Evolutionary conservation across 2,888 invertebrate genomes (phyloP).

Genomic region (Ptilodon capucinus): DNA sequence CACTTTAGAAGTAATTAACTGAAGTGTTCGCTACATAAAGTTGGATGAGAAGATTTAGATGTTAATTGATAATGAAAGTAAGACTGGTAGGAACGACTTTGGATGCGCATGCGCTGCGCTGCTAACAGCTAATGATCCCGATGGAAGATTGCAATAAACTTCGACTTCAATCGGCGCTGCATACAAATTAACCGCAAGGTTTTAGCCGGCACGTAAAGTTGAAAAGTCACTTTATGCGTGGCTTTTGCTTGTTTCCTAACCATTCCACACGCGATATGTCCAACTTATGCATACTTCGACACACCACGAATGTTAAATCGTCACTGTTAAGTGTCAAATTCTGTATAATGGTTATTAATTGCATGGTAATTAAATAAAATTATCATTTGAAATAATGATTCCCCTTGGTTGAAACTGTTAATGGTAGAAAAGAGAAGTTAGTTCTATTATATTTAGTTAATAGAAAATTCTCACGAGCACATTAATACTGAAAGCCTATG

Average conservation of each 20-base stretch:
- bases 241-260: conserved; percentile 16
- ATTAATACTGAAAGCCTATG: conserved; percentile 16
- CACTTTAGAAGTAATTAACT: conserved; percentile 17
- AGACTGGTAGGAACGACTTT: conserved; percentile 31
- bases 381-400: too few relatives aligned
- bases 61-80: conserved; percentile 41
- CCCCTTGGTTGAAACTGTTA: too few relatives aligned
- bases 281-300: conserved; percentile 31
- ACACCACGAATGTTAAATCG: conserved; percentile 24
- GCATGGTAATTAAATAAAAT: too few relatives aligned
- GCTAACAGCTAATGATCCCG: conserved; percentile 52
- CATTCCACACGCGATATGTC: background rate
- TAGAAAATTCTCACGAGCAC: background rate
- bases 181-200: conserved; percentile 61
- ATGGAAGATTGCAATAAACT: conserved; percentile 52
- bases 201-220: conserved; percentile 36
- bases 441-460: too few relatives aligned
- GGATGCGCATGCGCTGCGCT: conserved; percentile 22
- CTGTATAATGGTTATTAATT: background rate
- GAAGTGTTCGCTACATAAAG: conserved; percentile 11
- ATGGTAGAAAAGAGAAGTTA: too few relatives aligned
- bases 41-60: conserved; percentile 31
- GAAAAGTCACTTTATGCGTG: conserved; percentile 41
- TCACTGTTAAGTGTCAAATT: conserved; percentile 6
- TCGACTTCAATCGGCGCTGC: conserved; percentile 53